Conservation (phyloP, 2,113 vertebrate species). For the Mixornis gularis region DNA sequence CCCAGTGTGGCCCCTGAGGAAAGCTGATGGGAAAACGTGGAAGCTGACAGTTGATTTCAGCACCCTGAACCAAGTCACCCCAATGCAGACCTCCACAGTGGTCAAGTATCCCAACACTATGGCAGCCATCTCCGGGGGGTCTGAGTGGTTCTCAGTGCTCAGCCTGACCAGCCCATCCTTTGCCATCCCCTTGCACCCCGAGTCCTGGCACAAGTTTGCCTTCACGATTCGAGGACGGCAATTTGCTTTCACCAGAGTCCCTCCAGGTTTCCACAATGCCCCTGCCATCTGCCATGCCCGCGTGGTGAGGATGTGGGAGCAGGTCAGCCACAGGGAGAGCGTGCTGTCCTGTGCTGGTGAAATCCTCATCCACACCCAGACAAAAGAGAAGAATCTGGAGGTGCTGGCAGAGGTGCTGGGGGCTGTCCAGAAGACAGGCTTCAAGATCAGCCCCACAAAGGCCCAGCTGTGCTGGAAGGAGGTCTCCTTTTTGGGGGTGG, state of each 20-base stretch:
- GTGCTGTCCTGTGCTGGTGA: constrained; percentile 43
- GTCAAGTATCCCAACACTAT: background rate
- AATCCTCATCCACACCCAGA: constrained; percentile 26
- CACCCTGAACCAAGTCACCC: background rate
- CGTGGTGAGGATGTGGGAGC: constrained; percentile 28
- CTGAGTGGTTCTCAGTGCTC: constrained; percentile 46
- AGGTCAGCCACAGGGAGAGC: background rate
- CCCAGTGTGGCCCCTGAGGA: constrained; percentile 27
- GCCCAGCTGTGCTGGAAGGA: constrained; percentile 60
- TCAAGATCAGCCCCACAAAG: constrained; percentile 37
- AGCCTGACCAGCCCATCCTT: constrained; percentile 18
- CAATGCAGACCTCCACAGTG: background rate
- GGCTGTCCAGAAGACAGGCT: constrained; percentile 22
- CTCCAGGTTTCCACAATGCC: background rate
- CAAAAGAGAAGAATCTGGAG: constrained; percentile 40
- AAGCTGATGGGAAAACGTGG: constrained; percentile 25
- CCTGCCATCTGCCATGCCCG: background rate
- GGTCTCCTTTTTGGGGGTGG: constrained; percentile 49
- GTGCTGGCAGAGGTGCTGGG: constrained; percentile 28
- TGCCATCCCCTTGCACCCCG: constrained; percentile 11
- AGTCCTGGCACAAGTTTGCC: constrained; percentile 45
- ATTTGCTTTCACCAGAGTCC: constrained; percentile 36
- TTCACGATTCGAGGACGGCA: constrained; percentile 28
- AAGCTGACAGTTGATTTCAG: constrained; percentile 21
- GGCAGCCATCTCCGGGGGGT: background rate